Evolutionary conservation across 2,888 invertebrate genomes (phyloP), one percentile per base, ranked within the genome.

Genomic region (Eucriotettix oculatus): DNA sequence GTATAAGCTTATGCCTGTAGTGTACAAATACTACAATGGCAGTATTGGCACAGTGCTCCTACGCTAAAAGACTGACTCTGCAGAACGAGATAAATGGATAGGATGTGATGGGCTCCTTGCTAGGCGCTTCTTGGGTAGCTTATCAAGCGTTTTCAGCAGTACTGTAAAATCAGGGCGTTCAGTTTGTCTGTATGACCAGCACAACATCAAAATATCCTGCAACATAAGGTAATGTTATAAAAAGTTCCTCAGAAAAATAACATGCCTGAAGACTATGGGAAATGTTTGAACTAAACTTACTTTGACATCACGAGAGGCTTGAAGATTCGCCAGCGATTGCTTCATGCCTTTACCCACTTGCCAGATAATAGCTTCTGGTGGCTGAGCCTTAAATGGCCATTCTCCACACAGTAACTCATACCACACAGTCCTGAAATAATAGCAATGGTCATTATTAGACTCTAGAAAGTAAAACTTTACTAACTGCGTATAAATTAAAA

Each of bases 61-160:
- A 29, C 29, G 29, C 12, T 78, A 91, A 78, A 93, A 94, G 70
- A 95, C 91, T 58, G 94, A 94, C 79, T 97, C 96, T 55, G 94
- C 95, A 58, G 96, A 95, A 70, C 96, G 85, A 56, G 95, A 95
- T 68, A 97, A 81, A 73, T 97, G 95, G 67, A 96, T 88, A 42
- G 98, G 98, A 82, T 98, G 97, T 64, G 97, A 98, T 66, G 99
- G 99, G 71, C 95, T 96, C 66, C 99, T 86, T 58, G 93, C 94
- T 67, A 99, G 82, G 55, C 93, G 83, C 77, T 96, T 96, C 75
- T 94, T 92, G 55, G 99, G 98, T 68, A 99, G 79, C 72, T 90
- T 88, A 71, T 95, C 91, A 61, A 99, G 80, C 61, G 87, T 84
- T 61, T 76, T 75, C 67, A 92, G 81, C 62, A 99, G 78, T 66